Evolutionary conservation across 2,797 vertebrate genomes (phyloP).

Genomic region (Coregonus ussuriensis): DNA sequence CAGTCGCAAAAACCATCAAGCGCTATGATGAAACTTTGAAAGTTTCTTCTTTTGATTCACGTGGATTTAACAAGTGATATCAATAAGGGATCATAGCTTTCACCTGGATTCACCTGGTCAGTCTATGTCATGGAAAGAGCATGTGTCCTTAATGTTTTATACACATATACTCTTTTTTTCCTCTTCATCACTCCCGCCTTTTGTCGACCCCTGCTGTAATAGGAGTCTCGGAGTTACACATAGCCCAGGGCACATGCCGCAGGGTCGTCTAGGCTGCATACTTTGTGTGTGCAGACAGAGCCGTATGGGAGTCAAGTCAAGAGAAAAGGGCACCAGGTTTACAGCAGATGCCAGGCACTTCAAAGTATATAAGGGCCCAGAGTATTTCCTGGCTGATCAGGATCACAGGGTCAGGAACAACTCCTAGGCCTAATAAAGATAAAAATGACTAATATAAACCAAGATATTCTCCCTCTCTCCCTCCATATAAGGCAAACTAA

Average conservation of each 20-base stretch:
- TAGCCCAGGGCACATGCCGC: conserved; percentile 46
- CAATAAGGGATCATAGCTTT: no score
- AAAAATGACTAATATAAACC: conserved; percentile 59
- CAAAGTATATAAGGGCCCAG: neutral
- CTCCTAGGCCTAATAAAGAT: conserved; percentile 22
- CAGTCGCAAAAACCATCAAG: no score
- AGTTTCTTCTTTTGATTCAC: no score
- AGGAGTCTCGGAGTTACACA: conserved; percentile 44
- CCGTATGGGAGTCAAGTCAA: conserved; percentile 42
- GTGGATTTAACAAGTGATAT: no score
- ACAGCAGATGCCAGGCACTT: conserved; percentile 50
- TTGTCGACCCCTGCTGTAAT: conserved; percentile 60
- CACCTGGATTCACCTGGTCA: no score
- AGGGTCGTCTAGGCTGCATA: conserved; percentile 2
- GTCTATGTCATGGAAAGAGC: no score
- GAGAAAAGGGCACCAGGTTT: conserved; percentile 42
- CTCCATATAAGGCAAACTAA: neutral
- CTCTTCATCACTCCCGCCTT: no score
- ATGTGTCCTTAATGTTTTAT: no score
- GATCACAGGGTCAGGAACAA: neutral
- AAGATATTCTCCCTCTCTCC: no score
- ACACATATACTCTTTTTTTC: no score
- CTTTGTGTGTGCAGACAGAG: conserved; percentile 11
- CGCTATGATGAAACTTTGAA: no score
- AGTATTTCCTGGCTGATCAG: neutral